phyloP scores from a whole-genome alignment of 2,888 invertebrate genomes.

The Noctua fimbriata region DNA sequence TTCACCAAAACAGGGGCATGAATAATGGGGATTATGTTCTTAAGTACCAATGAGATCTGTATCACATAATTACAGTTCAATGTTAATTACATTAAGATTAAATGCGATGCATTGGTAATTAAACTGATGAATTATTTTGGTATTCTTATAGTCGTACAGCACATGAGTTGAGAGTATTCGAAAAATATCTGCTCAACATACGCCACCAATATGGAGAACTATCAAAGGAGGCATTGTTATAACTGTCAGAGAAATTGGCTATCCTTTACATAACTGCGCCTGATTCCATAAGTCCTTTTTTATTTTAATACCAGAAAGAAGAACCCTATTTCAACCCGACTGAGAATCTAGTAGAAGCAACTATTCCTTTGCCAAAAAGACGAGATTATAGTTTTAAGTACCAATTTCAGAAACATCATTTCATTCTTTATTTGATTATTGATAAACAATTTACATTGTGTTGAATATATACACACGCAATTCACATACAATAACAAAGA shows the following conservation, averaged over 20 bases:
- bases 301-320: neutral
- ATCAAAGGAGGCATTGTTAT: too few relatives aligned
- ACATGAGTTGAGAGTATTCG: neutral
- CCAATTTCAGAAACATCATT: too few relatives aligned
- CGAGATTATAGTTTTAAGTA: too few relatives aligned
- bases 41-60: constrained; percentile 34
- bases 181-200: neutral
- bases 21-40: constrained; percentile 18
- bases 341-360: neutral
- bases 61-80: constrained; percentile 48
- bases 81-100: constrained; percentile 42
- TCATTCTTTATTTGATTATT: too few relatives aligned
- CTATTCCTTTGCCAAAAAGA: neutral
- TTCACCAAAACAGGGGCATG: constrained; percentile 22
- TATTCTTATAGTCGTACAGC: constrained; percentile 4
- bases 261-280: neutral
- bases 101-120: constrained; percentile 37
- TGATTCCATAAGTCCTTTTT: neutral
- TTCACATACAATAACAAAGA: too few relatives aligned
- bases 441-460: too few relatives aligned
- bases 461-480: too few relatives aligned
- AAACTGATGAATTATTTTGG: constrained; percentile 35
- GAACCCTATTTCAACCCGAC: neutral
- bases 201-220: neutral
- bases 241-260: neutral